Evolutionary conservation across 2,888 invertebrate genomes (phyloP).

Genomic region (Blomia tropicalis): DNA sequence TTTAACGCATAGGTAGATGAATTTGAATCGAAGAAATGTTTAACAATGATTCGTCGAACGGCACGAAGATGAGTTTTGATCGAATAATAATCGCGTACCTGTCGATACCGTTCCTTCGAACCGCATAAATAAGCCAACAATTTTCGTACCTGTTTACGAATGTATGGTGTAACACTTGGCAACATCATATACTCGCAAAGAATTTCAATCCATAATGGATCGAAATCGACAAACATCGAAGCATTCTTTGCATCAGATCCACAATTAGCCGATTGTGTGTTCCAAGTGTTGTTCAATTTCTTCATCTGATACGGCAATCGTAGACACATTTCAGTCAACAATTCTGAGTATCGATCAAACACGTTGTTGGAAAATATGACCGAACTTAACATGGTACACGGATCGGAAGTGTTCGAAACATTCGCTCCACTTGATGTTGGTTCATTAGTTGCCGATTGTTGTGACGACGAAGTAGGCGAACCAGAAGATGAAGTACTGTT

Average conservation of each 20-base stretch:
- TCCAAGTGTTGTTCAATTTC: constrained; percentile 37
- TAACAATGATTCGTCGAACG: neutral
- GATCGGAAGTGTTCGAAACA: neutral
- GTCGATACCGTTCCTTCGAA: constrained; percentile 84
- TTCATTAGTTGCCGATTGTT: constrained; percentile 24
- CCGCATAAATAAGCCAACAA: constrained; percentile 78
- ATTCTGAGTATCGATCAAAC: constrained; percentile 78
- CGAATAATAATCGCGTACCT: constrained; percentile 79
- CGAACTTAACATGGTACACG: neutral
- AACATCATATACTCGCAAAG: constrained; percentile 92
- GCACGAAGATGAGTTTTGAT: constrained; percentile 59
- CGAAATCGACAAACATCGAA: constrained; percentile 35
- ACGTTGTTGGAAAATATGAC: constrained; percentile 53
- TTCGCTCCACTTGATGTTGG: neutral
- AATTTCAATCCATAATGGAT: constrained; percentile 57
- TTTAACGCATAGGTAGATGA: neutral
- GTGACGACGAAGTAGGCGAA: neutral
- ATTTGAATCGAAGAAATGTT: constrained; percentile 4
- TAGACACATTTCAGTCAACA: constrained; percentile 87
- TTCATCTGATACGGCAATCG: constrained; percentile 83
- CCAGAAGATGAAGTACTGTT: constrained; percentile 10
- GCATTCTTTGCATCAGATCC: neutral
- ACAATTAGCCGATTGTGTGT: neutral
- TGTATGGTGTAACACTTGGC: constrained; percentile 74
- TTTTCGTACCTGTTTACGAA: constrained; percentile 68